phyloP scores from a whole-genome alignment of 2,888 invertebrate species.

The Tetheella fluctuosa region DNA sequence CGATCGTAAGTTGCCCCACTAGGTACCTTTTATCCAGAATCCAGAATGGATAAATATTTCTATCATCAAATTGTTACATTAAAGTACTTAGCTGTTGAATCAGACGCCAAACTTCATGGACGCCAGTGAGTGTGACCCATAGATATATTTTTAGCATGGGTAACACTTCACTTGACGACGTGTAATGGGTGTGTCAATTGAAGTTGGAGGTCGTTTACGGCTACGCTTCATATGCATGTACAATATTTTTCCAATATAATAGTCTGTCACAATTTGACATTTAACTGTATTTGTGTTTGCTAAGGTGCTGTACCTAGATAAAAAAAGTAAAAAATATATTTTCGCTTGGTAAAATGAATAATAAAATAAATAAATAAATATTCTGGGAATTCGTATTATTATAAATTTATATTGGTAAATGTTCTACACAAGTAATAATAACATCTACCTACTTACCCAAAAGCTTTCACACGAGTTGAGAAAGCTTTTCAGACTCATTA shows the following conservation, averaged over 20 bases:
- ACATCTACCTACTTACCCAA: neutral
- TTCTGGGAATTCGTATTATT: no score
- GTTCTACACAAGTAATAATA: neutral
- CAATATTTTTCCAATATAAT: neutral
- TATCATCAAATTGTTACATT: neutral
- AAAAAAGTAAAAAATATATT: no score
- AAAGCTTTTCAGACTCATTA: conserved; percentile 12
- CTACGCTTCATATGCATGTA: neutral
- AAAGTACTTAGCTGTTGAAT: no score
- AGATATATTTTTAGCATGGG: no score
- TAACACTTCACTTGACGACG: neutral
- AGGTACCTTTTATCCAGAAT: no score
- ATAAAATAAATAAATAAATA: no score
- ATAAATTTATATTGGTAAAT: neutral
- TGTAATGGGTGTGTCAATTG: neutral
- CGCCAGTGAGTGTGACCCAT: no score
- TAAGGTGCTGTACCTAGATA: no score
- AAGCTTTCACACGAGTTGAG: conserved; percentile 8
- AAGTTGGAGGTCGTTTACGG: neutral
- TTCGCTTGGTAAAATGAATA: neutral
- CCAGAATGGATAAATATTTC: no score
- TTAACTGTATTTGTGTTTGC: no score
- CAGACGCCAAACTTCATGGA: neutral
- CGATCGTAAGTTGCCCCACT: no score
- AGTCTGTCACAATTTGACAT: neutral